Evolutionary conservation across 2,797 vertebrate species (phyloP).

Genomic region (Chrysocyon brachyurus): DNA sequence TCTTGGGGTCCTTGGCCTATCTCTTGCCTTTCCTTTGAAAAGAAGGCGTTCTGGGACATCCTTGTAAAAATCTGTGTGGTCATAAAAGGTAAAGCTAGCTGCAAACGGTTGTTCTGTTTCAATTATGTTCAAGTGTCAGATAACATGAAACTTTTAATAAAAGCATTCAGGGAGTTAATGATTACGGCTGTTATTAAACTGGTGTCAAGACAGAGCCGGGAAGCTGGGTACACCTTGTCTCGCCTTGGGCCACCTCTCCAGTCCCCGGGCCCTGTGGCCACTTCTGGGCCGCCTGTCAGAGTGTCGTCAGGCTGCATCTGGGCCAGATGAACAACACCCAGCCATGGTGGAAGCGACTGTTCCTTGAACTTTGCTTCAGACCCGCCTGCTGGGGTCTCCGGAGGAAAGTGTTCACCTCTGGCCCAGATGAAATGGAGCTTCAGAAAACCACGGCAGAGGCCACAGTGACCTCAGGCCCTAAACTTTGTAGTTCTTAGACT

Average conservation of each 20-base stretch:
- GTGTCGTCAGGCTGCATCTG: neutral
- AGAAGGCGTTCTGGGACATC: neutral
- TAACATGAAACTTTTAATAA: conserved; percentile 57
- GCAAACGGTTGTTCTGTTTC: conserved; percentile 48
- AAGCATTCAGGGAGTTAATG: neutral
- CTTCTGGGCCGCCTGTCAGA: neutral
- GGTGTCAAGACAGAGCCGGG: neutral
- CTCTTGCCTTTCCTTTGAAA: conserved; percentile 50
- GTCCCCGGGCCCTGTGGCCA: neutral
- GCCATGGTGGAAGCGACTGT: conserved; percentile 68
- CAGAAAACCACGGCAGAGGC: conserved; percentile 84
- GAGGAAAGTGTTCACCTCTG: conserved; percentile 75
- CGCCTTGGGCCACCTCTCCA: neutral
- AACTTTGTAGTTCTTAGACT: conserved; percentile 85
- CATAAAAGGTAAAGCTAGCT: conserved; percentile 63
- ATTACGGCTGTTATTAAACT: neutral
- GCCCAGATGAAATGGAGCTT: conserved; percentile 82
- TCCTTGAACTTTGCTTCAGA: conserved; percentile 83
- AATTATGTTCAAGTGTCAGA: conserved; percentile 50
- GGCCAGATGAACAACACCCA: conserved; percentile 60
- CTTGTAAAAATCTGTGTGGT: conserved; percentile 58
- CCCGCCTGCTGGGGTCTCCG: conserved; percentile 75
- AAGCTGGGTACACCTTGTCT: fast-evolving
- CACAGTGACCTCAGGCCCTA: conserved; percentile 70
- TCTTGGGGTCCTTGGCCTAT: neutral